Percentiles rank a stretch among this genome's conserved stretches.
Conservation (phyloP, 2,113 vertebrate species). For the Lasiurus cinereus region DNA sequence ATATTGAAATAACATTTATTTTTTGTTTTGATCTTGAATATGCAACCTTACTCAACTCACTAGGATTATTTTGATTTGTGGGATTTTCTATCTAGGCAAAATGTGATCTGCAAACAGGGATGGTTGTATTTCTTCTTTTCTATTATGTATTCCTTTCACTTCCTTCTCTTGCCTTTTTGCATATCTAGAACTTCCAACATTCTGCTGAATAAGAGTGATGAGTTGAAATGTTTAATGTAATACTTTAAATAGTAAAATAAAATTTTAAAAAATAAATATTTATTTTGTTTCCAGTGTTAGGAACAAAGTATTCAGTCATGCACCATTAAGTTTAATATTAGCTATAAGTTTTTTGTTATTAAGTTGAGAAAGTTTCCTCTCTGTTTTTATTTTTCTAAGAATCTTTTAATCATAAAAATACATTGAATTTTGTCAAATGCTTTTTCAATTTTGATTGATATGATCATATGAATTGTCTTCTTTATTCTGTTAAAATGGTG, state of each 20-base stretch:
- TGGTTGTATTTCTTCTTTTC: background rate
- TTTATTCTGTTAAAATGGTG: background rate
- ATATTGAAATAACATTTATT: background rate
- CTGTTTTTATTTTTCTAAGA: background rate
- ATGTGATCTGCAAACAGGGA: background rate
- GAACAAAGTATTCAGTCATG: background rate
- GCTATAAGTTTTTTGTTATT: background rate
- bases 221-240: background rate
- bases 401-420: background rate
- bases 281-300: background rate
- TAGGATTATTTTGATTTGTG: background rate
- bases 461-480: background rate
- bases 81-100: background rate
- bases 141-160: background rate
- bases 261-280: background rate
- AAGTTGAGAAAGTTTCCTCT: background rate
- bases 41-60: background rate
- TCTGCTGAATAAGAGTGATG: background rate
- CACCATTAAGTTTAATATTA: background rate
- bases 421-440: background rate
- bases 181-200: background rate
- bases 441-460: background rate
- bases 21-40: slow-evolving; percentile 10
- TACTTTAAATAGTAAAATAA: no score
- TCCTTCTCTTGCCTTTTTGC: background rate